Percentiles rank a stretch among this genome's conserved stretches.
These are phyloP conservation scores for Sebastes hubbsi DNA, from an alignment of 2,797 vertebrate genomes.

Conservation along the genomic window DNA sequence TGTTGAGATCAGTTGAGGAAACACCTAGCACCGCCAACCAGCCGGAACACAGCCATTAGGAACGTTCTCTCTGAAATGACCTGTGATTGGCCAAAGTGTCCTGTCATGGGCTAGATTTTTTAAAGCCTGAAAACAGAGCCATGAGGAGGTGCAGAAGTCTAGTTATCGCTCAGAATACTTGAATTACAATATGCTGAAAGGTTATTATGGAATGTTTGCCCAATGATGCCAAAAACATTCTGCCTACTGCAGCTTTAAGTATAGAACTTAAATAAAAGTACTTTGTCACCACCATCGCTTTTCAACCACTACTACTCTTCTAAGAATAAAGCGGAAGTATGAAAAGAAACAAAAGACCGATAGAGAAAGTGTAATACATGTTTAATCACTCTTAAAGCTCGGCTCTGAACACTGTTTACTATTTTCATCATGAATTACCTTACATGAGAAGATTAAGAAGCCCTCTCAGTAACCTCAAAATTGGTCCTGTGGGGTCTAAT, in stretches of 20 bases:
- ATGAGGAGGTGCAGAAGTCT: too few species aligned
- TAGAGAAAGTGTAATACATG: neutral
- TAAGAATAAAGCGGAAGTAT: neutral
- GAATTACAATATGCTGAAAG: neutral
- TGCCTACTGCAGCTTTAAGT: neutral
- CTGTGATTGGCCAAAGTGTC: too few species aligned
- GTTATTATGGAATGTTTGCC: neutral
- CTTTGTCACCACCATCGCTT: neutral
- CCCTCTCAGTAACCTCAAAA: slow-evolving; percentile 17
- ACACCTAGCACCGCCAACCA: too few species aligned
- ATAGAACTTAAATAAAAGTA: neutral
- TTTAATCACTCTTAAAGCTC: slow-evolving; percentile 29
- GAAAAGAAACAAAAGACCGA: neutral
- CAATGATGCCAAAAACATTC: neutral
- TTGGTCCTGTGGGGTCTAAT: slow-evolving; percentile 61
- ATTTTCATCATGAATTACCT: slow-evolving; percentile 32
- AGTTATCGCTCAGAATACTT: neutral
- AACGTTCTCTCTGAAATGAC: too few species aligned
- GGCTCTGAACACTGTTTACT: slow-evolving; percentile 22
- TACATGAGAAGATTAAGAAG: slow-evolving; percentile 26
- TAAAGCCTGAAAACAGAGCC: too few species aligned
- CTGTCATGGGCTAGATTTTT: too few species aligned
- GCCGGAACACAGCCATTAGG: too few species aligned
- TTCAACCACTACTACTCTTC: neutral
- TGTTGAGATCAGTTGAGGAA: too few species aligned